Base-by-base conservation (phyloP, 2,888 invertebrate species). In the Tetanocera ferruginea region DNA sequence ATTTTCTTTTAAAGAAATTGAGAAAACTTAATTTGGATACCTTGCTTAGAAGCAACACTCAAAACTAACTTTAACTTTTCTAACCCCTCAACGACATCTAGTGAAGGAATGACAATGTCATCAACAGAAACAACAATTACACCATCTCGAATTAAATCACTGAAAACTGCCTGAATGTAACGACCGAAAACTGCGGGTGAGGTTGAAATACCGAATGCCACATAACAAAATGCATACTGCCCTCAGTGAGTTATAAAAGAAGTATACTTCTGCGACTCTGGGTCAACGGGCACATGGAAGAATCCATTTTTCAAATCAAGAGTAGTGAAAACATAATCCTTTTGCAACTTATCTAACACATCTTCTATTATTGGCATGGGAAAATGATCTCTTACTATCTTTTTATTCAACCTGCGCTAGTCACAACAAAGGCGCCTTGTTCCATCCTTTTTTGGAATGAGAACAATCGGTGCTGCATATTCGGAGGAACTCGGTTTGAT, bases 61-160 rank as follows among this genome's bases (percentile, higher is more conserved):
- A 69, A 14, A 17, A 78, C 72, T 1, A 9, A 23, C 51, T 66
- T 69, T 23, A 64, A 43, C n/a, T 78, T 78, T 62, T 64, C 14
- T 31, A 78, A 49, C 5, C 71, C 64, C 37, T 78, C 76, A 43
- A 55, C 55, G 6, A 34, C 60, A 52, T 76, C 67, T 19, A 43
- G 25, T 3, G 76, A 43, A n/a, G 70, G 74, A 17, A 78, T 78
- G 37, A 78, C 70, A 34, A 75, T 75, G 37, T 64, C 78, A 5
- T 71, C 77, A 55, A 74, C 57, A 14, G 34, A 55, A 31, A 49
- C 23, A 43, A 73, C 66, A 6, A 79, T 67, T 31, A 64, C 17
- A 17, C 71, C 67, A 23, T 60, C 52, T 49, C 66, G n/a, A 23
- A 75, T 89, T 86, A 28, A 89, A 88, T 67, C 52, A 8, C 52